Evolutionary conservation across 37 sponge, comb jelly and placozoan genomes (phyloP), one percentile per base, ranked within the genome.

Genomic region (Aphrocallistes beatrix): DNA sequence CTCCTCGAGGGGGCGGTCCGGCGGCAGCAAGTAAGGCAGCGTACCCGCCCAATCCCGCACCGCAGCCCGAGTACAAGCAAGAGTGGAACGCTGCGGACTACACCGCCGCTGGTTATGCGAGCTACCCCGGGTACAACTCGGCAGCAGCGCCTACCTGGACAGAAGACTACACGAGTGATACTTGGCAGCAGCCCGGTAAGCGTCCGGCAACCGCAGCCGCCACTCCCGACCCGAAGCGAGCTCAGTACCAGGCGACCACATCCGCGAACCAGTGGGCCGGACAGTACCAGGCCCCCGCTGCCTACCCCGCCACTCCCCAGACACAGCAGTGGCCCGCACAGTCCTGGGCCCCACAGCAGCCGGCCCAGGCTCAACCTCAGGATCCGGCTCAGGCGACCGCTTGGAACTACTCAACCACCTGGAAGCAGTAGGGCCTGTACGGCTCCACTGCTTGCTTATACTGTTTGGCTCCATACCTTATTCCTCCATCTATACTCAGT

Each of bases 101-200:
- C 75, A 25, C 75, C 8, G 75, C 75, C 3, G 28, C 8, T 3
- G 75, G 32, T 6, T 21, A 21, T 32, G 34, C 17, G 3, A 13
- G 32, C 8, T 47, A 47, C 17, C 17, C 17, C 17, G 34, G 75
- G 28, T 60, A 60, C 75, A 60, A 60, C 75, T 6, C 10, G 75
- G 8, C 75, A 25, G 45, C 10, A 42, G 13, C 10, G 6, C 10
- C 10, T 42, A 25, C 75, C 21, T 60, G 75, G 75, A 60, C 28
- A 3, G 75, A 60, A 28, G 75, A 60, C 34, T 60, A 60, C 34
- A 60, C 75, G 21, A 60, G 75, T 13, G 75, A 60, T 30, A 60
- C 75, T 25, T 60, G 75, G 75, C 75, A 60, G 34, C 75, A 60
- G n/a, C 75, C 75, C n/a, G 75, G 75, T 13, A 60, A 60, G 75